phyloP scores from a whole-genome alignment of 1,140 invertebrate genomes.

The Drosophila varians region DNA sequence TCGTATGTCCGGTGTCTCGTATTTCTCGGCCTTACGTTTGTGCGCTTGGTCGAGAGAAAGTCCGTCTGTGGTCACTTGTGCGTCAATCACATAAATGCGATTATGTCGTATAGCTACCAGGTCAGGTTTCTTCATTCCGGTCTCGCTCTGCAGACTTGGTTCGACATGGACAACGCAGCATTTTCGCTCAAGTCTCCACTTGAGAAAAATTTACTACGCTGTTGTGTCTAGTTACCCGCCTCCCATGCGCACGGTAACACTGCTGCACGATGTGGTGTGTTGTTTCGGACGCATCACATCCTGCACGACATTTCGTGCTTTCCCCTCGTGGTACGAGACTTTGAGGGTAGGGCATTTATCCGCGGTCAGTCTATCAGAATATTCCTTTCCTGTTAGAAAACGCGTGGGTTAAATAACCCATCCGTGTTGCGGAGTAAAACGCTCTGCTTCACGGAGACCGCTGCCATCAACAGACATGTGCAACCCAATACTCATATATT shows the following conservation, averaged over 20 bases:
- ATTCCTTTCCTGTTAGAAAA: constrained; percentile 85
- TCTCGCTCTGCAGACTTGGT: constrained; percentile 5
- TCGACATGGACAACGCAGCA: no score
- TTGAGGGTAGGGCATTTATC: constrained; percentile 36
- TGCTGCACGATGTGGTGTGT: constrained; percentile 27
- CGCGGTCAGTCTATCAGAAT: constrained; percentile 25
- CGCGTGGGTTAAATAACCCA: constrained; percentile 52
- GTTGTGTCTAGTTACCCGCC: no score
- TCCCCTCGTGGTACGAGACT: constrained; percentile 16
- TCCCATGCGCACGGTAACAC: no score
- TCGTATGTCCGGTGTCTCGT: background rate
- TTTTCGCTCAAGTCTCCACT: no score
- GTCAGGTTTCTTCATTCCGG: constrained; percentile 3
- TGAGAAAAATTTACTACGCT: no score
- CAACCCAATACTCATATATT: constrained; percentile 13
- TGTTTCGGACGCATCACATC: constrained; percentile 25
- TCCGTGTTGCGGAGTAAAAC: no score
- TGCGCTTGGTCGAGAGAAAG: no score
- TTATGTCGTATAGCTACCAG: background rate
- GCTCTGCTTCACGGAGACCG: constrained; percentile 23
- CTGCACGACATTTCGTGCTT: constrained; percentile 19
- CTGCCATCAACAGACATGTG: constrained; percentile 21
- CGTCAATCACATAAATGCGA: no score
- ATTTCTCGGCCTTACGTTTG: constrained; percentile 11
- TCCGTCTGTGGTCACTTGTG: no score